Evolutionary conservation across 2,888 invertebrate species (phyloP), one percentile per base, ranked within the genome.

Genomic region (Chloromyia formosa): DNA sequence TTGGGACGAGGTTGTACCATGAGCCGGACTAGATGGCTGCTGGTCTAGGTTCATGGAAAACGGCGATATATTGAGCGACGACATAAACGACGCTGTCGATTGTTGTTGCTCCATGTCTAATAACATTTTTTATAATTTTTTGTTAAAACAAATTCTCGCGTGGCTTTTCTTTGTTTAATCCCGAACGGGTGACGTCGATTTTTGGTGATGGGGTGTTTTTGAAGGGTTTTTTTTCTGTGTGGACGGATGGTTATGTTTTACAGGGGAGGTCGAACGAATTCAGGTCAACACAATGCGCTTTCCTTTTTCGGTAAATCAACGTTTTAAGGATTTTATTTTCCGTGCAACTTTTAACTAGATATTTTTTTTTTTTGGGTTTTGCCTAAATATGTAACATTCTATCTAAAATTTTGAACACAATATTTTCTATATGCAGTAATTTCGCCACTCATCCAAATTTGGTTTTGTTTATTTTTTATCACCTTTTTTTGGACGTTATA

Each of bases 11-110:
- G 80, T 79, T 74, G 78, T 85, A 81, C 83, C 85, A 79, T 82
- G 84, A 81, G 82, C 86, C 79, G 84, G 91, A 82, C 92, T 92
- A 80, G 91, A 90, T 80, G 91, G 91, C 79, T 93, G 92, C 75
- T 84, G 84, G 82, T 91, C 92, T 80, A 90, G 87, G 82, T 89
- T 90, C 86, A 93, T 87, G 83, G 92, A 92, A 86, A 94, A 94
- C 81, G 94, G 93, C 87, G 94, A 93, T 92, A 94, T 93, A 88
- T 93, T 94, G 83, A 94, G 90, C 87, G 94, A 93, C 89, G 94
- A 92, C 86, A 94, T 93, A 89, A 94, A 92, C 88, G 94, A 90
- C 88, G 93, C 91, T 87, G 90, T 88, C 80, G 90, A 88, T 86
- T 90, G 89, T 87, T 90, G 90, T 87, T 93, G 93, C 88, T 94